A percentile compares a stretch with the other conserved stretches of the same genome.
phyloP scores from a whole-genome alignment of 2,113 vertebrate genomes.

The Lophura nycthemera region DNA sequence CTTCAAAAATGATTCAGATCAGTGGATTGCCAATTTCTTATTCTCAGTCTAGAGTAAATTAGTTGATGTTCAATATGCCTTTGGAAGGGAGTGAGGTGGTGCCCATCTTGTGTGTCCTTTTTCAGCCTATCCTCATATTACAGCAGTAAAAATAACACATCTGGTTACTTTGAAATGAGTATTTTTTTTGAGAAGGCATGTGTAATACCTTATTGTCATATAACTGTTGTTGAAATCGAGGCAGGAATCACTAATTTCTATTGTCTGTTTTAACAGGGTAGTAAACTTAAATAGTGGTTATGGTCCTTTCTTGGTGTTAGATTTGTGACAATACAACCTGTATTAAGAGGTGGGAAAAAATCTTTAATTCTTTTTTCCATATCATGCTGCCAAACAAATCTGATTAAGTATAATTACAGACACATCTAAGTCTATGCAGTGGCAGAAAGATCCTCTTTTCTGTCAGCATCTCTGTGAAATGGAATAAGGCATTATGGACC shows the following conservation, averaged over 20 bases:
- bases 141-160: not conserved
- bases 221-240: not conserved
- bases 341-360: not conserved
- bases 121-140: not conserved
- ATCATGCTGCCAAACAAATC: not conserved
- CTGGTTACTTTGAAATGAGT: not conserved
- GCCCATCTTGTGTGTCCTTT: not conserved
- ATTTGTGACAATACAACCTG: not conserved
- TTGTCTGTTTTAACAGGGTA: not conserved
- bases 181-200: not conserved
- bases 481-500: not conserved
- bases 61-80: not conserved
- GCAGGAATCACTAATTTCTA: not conserved
- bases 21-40: not conserved
- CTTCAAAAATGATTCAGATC: not conserved
- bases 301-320: not conserved
- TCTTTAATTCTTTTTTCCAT: not conserved
- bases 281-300: not conserved
- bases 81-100: not conserved
- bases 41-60: not conserved
- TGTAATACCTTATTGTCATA: not conserved
- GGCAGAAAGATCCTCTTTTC: not conserved
- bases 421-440: not conserved
- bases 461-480: not conserved
- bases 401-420: not conserved